These are phyloP conservation scores for Sisyra terminalis DNA, from an alignment of 2,888 invertebrate species.

Conservation along the genomic window DNA sequence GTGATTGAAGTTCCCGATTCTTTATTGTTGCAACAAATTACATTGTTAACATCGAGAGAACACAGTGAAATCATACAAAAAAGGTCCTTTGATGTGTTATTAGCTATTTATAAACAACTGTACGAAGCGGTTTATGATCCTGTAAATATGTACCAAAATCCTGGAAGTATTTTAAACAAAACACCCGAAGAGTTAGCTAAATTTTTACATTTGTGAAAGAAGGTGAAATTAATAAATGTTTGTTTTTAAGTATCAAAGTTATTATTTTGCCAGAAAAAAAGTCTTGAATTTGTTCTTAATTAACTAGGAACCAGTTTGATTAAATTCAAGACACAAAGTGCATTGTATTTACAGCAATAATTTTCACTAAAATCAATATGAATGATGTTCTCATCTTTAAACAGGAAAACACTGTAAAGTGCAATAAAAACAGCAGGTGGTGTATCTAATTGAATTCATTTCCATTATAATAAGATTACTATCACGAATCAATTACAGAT, in stretches of 20 bases:
- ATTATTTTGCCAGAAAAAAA: conserved; percentile 1
- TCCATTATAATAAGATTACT: too few species aligned
- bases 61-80: conserved; percentile 59
- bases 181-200: conserved; percentile 56
- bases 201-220: conserved; percentile 2
- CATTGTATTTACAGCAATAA: too few species aligned
- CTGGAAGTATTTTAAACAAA: conserved; percentile 50
- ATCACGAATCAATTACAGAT: too few species aligned
- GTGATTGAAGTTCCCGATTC: conserved; percentile 74
- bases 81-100: conserved; percentile 69
- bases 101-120: conserved; percentile 76
- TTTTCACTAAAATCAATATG: too few species aligned
- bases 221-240: too few species aligned
- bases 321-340: too few species aligned
- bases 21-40: conserved; percentile 70
- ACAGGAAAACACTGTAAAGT: too few species aligned
- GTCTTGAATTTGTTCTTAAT: background rate
- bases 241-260: background rate
- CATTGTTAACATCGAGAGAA: conserved; percentile 62
- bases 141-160: conserved; percentile 60
- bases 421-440: too few species aligned
- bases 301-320: too few species aligned
- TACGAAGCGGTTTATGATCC: conserved; percentile 66
- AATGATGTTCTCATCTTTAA: too few species aligned
- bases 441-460: too few species aligned